A percentile compares a stretch with the other conserved stretches of the same genome.
phyloP scores from a whole-genome alignment of 2,797 vertebrate genomes.

The Vireo griseus region DNA sequence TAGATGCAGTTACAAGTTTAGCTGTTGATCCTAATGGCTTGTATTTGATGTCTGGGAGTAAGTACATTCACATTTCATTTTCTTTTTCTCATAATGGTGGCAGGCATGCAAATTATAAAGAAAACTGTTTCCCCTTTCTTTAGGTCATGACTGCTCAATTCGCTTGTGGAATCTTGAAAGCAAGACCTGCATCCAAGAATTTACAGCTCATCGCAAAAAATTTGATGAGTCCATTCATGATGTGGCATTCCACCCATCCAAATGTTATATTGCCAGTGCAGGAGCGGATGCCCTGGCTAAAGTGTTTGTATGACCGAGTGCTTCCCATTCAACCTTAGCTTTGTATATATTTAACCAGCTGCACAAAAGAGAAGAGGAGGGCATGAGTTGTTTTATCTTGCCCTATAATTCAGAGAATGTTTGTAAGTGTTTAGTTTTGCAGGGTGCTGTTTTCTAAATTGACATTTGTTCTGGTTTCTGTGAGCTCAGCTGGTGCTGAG shows the following conservation, averaged over 20 bases:
- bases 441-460: slow-evolving; percentile 79
- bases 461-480: slow-evolving; percentile 76
- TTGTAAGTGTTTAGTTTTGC: slow-evolving; percentile 77
- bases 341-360: slow-evolving; percentile 75
- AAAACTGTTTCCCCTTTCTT: slow-evolving; percentile 15
- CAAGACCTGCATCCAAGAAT: slow-evolving; percentile 98
- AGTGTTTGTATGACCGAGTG: slow-evolving; percentile 95
- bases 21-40: slow-evolving; percentile 97
- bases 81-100: background rate
- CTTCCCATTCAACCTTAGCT: slow-evolving; percentile 67
- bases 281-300: slow-evolving; percentile 96
- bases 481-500: slow-evolving; percentile 76
- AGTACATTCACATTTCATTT: slow-evolving; percentile 72
- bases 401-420: slow-evolving; percentile 74
- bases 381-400: slow-evolving; percentile 45
- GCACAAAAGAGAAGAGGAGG: slow-evolving; percentile 72
- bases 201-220: slow-evolving; percentile 98
- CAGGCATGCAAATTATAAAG: background rate
- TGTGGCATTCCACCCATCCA: slow-evolving; percentile 96
- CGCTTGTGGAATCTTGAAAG: slow-evolving; percentile 98
- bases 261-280: slow-evolving; percentile 97
- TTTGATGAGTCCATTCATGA: slow-evolving; percentile 97
- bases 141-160: slow-evolving; percentile 97
- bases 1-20: slow-evolving; percentile 96
- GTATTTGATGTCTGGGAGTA: slow-evolving; percentile 99